Conservation (phyloP, 1,140 invertebrate species). For the Orius insidiosus region DNA sequence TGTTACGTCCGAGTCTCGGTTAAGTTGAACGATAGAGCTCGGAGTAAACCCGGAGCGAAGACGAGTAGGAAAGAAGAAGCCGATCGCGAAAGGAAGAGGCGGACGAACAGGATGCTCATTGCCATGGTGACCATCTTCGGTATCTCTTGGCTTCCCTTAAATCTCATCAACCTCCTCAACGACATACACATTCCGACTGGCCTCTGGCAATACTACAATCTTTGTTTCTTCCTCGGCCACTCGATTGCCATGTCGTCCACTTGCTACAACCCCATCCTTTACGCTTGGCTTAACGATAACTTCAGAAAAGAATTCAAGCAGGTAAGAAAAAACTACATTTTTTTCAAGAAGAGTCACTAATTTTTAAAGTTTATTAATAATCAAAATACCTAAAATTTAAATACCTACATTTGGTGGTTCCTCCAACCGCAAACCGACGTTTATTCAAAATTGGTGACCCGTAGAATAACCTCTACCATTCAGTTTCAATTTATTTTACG, state of each 20-base stretch:
- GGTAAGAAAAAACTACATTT: slow-evolving; percentile 28
- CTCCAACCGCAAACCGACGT: not conserved
- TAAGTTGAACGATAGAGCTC: slow-evolving; percentile 62
- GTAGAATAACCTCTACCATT: not conserved
- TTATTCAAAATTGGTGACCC: slow-evolving; percentile 4
- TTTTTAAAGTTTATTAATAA: too few relatives aligned
- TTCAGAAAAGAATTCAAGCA: slow-evolving; percentile 93
- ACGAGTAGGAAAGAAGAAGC: slow-evolving; percentile 59
- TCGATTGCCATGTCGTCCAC: slow-evolving; percentile 88
- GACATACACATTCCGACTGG: slow-evolving; percentile 56
- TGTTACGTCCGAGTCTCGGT: slow-evolving; percentile 86
- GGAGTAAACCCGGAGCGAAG: slow-evolving; percentile 61
- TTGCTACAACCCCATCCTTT: slow-evolving; percentile 89
- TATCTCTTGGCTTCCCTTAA: slow-evolving; percentile 89
- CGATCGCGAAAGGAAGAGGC: slow-evolving; percentile 26
- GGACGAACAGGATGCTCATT: slow-evolving; percentile 64
- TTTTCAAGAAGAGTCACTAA: not conserved
- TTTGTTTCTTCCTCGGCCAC: slow-evolving; percentile 77
- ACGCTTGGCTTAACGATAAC: slow-evolving; percentile 97
- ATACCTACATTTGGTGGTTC: slow-evolving; percentile 4
- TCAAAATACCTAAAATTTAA: too few relatives aligned
- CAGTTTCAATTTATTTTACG: too few relatives aligned
- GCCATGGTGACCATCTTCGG: slow-evolving; percentile 93
- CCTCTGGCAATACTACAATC: slow-evolving; percentile 65
- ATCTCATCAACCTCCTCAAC: slow-evolving; percentile 70